A percentile compares a stretch with the other conserved stretches of the same genome.
Conservation (phyloP, 1,140 invertebrate genomes). For the Diachasmimorpha longicaudata region DNA sequence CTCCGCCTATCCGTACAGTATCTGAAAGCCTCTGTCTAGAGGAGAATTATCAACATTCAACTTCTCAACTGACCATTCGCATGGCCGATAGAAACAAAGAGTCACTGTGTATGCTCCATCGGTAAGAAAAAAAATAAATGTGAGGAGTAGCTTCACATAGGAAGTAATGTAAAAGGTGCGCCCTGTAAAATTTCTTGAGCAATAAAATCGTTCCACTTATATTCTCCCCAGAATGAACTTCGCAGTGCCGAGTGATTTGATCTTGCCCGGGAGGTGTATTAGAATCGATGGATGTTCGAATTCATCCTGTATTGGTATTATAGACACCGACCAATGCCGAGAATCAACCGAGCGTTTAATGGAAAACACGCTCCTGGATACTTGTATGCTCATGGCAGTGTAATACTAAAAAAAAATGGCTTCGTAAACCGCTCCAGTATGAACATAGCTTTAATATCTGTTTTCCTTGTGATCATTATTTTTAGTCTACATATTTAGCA, state of each 20-base stretch:
- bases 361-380: conserved; percentile 12
- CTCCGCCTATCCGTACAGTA: no score
- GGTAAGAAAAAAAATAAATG: background rate
- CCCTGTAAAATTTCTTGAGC: conserved; percentile 3
- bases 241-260: conserved; percentile 8
- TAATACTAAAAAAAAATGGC: background rate
- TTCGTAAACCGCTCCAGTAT: background rate
- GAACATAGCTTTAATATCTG: background rate
- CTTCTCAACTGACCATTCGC: no score
- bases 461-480: conserved; percentile 1
- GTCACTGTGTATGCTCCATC: no score
- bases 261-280: background rate
- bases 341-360: conserved; percentile 18
- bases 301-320: conserved; percentile 1
- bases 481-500: background rate
- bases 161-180: conserved; percentile 3
- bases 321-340: background rate
- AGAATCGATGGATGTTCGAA: conserved; percentile 6
- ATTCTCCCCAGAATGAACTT: conserved; percentile 8
- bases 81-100: no score
- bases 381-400: background rate
- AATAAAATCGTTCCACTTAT: conserved; percentile 12
- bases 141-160: background rate
- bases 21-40: background rate
- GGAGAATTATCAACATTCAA: background rate